Evolutionary conservation across 2,797 vertebrate species (phyloP), one percentile per base, ranked within the genome.

Genomic region (Erithacus rubecula): DNA sequence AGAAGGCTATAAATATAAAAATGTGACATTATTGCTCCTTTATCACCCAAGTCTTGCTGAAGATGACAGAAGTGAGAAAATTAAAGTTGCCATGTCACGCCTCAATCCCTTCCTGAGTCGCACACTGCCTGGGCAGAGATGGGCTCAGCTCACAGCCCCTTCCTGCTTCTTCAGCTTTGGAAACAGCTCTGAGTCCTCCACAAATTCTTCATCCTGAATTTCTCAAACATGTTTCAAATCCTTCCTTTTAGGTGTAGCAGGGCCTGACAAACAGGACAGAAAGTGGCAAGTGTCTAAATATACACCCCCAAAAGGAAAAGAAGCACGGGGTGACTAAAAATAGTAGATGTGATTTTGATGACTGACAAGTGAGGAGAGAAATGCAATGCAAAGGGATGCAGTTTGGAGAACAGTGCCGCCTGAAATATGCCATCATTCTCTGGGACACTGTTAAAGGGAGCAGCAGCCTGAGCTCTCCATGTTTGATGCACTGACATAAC

Each of bases 321-420:
- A 74, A 83, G 43, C 11, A 56, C 26, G 43, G 47, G 83, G 19
- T 0, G 3, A 86, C 83, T 88, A 63, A 94, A 93, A 91, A 88
- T 81, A 88, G 81, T 14, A 71, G 67, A 72, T 41, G n/a, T 8
- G 37, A 79, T 87, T 90, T 51, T 24, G 17, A 24, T 5, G 22
- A 75, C 52, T 65, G 72, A 94, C 63, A 93, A 92, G 58, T 15
- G n/a, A 90, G 55, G 32, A 72, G 43, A 62, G 59, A 83, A 91
- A 84, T 47, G 80, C 26, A 41, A 70, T 63, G 68, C 70, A 37
- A 37, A 87, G 59, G 36, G 67, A 91, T 8, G 15, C 4, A 12
- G 77, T 81, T 83, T 63, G 53, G 67, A 91, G 65, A 85, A 19
- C 18, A 93, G 72, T 20, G 41, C 65, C 63, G 37, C 62, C 65